Evolutionary conservation across 1,140 invertebrate species (phyloP).

Genomic region (Leptestheria dahalacensis): DNA sequence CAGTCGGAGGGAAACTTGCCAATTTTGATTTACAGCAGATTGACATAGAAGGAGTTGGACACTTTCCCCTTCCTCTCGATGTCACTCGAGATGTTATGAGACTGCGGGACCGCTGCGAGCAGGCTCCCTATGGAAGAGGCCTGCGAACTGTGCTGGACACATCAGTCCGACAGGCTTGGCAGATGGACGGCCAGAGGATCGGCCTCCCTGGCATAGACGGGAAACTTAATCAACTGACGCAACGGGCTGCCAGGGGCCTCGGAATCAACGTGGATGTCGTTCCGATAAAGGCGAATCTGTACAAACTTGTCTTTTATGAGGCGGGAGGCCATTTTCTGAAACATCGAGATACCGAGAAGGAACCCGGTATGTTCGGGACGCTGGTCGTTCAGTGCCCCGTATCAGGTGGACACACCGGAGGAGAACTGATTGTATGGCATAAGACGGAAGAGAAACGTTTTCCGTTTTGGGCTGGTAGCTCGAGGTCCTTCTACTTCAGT

Average conservation of each 20-base stretch:
- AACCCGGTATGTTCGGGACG: slow-evolving; percentile 14
- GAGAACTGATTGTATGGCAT: slow-evolving; percentile 7
- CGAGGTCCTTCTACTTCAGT: background rate
- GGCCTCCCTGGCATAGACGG: background rate
- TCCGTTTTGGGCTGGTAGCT: background rate
- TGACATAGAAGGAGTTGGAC: background rate
- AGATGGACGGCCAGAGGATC: background rate
- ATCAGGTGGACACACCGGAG: slow-evolving; percentile 5
- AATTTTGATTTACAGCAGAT: background rate
- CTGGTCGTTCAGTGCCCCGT: slow-evolving; percentile 12
- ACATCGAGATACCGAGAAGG: slow-evolving; percentile 15
- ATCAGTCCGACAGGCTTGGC: slow-evolving; percentile 10
- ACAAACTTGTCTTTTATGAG: slow-evolving; percentile 16
- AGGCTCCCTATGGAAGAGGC: slow-evolving; percentile 13
- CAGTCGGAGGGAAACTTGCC: background rate
- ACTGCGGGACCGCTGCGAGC: background rate
- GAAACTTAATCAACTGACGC: background rate
- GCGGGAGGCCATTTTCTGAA: slow-evolving; percentile 11
- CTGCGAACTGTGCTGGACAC: slow-evolving; percentile 10
- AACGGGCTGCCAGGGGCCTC: background rate
- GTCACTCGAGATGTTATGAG: background rate
- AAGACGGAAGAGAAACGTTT: background rate
- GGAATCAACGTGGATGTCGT: background rate
- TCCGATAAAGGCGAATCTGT: background rate
- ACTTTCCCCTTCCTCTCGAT: background rate